Evolutionary conservation across 2,113 vertebrate species (phyloP), one percentile per base, ranked within the genome.

Genomic region (Leucosticte australis): DNA sequence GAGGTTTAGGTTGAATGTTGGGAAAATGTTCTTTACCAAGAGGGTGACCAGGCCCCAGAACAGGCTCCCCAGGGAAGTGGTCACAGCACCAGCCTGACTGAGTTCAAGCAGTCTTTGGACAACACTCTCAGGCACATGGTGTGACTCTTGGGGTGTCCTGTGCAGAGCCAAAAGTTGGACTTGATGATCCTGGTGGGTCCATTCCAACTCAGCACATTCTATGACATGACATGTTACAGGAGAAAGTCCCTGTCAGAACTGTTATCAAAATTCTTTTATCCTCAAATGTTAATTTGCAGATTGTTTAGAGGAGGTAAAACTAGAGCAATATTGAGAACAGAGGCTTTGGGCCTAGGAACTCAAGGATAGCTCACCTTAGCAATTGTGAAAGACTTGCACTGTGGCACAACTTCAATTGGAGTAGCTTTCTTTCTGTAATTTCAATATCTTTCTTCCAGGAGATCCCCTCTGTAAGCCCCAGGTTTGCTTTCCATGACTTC

Each of bases 11-110:
- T 1, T 69, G 63, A 11, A 30, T 77, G 3, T 33, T 23, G 37
- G 27, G 27, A 8, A 23, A 37, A 28, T 0, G 18, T 53, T 39
- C 18, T 60, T 77, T 13, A 19, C 22, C 18, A n/a, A 69, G 27
- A 44, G 12, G 37, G 17, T 35, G 37, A 2, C 2, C 0, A 1
- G 27, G 18, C 15, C 0, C 22, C 50, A 47, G 53, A 39, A 53
- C 39, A 69, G 18, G 15, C 53, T 69, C 33, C 73, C 33, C 3
- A 52, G 37, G 15, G 39, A 10, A 53, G 18, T 33, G 27, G 18
- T 39, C 6, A 60, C 62, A 86, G 4, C 27, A 77, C 3, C 27
- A 53, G 18, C 22, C 55, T 62, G 33, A 37, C 15, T 28, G 39
- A 53, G 19, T 16, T 33, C 33, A 50, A 33, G 44, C 15, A 19